Base-by-base conservation (phyloP, 2,888 invertebrate genomes). In the Physocephala rufipes region DNA sequence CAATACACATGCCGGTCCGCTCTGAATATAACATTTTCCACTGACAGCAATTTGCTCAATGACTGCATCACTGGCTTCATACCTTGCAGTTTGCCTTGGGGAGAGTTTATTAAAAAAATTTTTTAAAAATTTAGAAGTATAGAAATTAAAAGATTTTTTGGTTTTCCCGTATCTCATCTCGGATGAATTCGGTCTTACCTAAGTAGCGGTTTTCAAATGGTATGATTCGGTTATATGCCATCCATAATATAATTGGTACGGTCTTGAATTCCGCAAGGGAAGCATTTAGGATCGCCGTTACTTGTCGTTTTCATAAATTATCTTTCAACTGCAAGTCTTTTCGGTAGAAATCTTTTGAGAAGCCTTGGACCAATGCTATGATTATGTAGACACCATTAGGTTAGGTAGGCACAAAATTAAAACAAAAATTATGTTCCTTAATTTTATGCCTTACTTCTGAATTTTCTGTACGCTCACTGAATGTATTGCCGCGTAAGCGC, bases 381-480 rank as follows among this genome's bases (percentile, higher is more conserved):
- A n/a, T 19, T 36, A 61, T 63, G 45, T 45, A 36, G 16, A 9
- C 7, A 53, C n/a, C 19, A 21, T 9, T 1, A 13, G 45, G 45
- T 43, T 13, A 43, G 45, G 24, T 45, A 45, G 63, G 26, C 49
- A 47, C 63, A 63, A 45, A 26, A 36, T 21, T 21, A 5, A 36
- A n/a, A 21, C n/a, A 21, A 9, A 19, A 21, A 7, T 53, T 9
- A 24, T 53, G 16, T 19, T 53, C 36, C 36, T 9, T 9, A 36
- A 36, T 7, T 36, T 36, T 36, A n/a, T n/a, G n/a, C n/a, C n/a
- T n/a, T n/a, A n/a, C n/a, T n/a, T 51, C 30, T 68, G 51, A 36
- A 68, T 49, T 49, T 68, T 51, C 36, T 36, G 13, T 36, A 62
- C 49, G 36, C n/a, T 28, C 68, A 68, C 51, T 49, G 43, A 49